Evolutionary conservation across 2,113 vertebrate species (phyloP).

Genomic region (Pelvicachromis taeniatus): DNA sequence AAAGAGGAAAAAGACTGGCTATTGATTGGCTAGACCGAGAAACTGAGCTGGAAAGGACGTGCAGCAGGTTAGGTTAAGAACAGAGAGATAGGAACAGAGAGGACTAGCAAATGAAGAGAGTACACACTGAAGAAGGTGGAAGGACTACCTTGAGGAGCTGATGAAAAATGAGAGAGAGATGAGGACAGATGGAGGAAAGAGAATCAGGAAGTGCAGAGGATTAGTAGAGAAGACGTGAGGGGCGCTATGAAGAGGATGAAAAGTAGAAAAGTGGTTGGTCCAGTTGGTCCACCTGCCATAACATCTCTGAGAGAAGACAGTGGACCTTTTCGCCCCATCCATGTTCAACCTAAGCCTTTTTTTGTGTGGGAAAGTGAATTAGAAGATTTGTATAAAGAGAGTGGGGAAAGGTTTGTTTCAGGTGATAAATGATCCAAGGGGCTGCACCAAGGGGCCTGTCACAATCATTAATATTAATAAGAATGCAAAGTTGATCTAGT

Average conservation of each 20-base stretch:
- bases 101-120: neutral
- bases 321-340: neutral
- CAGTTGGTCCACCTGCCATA: neutral
- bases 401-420: neutral
- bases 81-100: neutral
- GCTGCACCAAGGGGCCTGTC: neutral
- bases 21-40: neutral
- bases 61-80: neutral
- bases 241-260: neutral
- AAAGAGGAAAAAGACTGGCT: neutral
- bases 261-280: slow-evolving; percentile 1
- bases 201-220: neutral
- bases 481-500: neutral
- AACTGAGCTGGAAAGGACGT: neutral
- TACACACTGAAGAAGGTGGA: neutral
- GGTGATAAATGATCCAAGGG: neutral
- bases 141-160: neutral
- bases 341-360: neutral
- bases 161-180: neutral
- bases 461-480: neutral
- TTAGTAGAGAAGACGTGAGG: neutral
- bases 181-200: neutral
- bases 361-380: neutral
- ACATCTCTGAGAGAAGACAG: neutral
- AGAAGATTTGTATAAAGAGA: neutral